These are phyloP conservation scores for Drosophila paulistorum DNA, from an alignment of 1,140 invertebrate species.

Conservation along the genomic window DNA sequence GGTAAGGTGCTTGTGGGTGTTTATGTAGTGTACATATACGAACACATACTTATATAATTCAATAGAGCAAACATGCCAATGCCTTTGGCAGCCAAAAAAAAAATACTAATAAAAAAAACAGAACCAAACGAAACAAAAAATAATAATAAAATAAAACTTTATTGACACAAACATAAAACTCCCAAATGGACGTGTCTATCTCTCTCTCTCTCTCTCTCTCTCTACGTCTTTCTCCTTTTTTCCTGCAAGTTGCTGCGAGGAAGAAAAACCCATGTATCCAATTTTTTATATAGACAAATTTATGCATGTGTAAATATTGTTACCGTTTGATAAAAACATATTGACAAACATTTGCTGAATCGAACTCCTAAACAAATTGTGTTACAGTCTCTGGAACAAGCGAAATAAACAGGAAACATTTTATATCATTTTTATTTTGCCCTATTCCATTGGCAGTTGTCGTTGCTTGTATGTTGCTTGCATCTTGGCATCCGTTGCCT, in stretches of 20 bases:
- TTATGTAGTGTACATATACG: conserved; percentile 20
- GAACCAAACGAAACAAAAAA: conserved; percentile 27
- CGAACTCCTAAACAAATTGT: conserved; percentile 70
- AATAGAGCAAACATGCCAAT: conserved; percentile 69
- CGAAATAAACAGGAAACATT: conserved; percentile 10
- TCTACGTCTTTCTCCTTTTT: not conserved
- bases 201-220: conserved; percentile 6
- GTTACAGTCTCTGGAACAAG: conserved; percentile 16
- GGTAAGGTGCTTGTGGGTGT: conserved; percentile 32
- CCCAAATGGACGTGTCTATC: conserved; percentile 58
- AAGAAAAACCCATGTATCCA: conserved; percentile 6
- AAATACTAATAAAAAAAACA: conserved; percentile 2
- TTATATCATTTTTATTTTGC: not conserved
- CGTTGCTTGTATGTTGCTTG: conserved; percentile 1
- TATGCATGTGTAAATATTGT: conserved; percentile 80
- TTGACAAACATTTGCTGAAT: conserved; percentile 76
- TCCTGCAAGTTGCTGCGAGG: not conserved
- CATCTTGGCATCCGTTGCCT: not conserved
- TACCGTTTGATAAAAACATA: conserved; percentile 77
- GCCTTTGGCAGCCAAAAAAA: conserved; percentile 47
- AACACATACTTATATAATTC: conserved; percentile 41
- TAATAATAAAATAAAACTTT: conserved; percentile 78
- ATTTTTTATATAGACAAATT: conserved; percentile 57
- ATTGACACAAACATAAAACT: conserved; percentile 78
- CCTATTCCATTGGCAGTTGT: not conserved